phyloP scores from a whole-genome alignment of 2,797 vertebrate genomes.

The Australoheros facetus region DNA sequence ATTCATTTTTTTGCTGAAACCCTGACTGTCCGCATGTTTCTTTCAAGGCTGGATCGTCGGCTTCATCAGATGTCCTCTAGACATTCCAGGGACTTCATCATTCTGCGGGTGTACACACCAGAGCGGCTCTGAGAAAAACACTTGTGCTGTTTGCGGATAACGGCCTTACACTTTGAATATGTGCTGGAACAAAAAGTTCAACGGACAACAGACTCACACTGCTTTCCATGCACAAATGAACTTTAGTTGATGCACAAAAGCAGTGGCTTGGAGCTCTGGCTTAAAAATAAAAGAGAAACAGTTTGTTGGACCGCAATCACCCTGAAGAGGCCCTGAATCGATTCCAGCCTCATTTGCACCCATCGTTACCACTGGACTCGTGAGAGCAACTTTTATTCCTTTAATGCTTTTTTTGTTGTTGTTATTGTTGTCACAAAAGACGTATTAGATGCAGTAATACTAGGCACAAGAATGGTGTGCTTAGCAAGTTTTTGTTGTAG shows the following conservation, averaged over 20 bases:
- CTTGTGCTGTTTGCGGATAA: conserved; percentile 9
- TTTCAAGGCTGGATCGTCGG: conserved; percentile 28
- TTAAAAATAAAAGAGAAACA: conserved; percentile 8
- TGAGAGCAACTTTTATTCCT: conserved; percentile 19
- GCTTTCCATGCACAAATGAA: conserved; percentile 4
- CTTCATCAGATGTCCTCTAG: conserved; percentile 19
- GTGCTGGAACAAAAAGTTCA: conserved; percentile 30
- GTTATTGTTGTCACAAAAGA: not conserved
- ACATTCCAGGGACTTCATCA: conserved; percentile 33
- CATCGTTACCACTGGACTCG: conserved; percentile 8
- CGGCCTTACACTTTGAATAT: conserved; percentile 1
- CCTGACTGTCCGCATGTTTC: conserved; percentile 2
- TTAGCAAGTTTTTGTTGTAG: conserved; percentile 6
- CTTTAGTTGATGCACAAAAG: conserved; percentile 16
- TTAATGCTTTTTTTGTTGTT: not conserved
- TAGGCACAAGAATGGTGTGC: conserved; percentile 4
- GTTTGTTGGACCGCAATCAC: conserved; percentile 29
- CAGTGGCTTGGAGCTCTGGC: conserved; percentile 1
- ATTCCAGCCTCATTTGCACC: not conserved
- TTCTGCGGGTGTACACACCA: conserved; percentile 5
- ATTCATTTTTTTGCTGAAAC: not conserved
- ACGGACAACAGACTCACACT: conserved; percentile 11
- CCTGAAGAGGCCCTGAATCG: not conserved
- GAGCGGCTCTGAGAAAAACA: conserved; percentile 9
- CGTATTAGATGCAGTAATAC: not conserved